phyloP scores from a whole-genome alignment of 2,797 vertebrate genomes.

The Lycodopsis pacificus region DNA sequence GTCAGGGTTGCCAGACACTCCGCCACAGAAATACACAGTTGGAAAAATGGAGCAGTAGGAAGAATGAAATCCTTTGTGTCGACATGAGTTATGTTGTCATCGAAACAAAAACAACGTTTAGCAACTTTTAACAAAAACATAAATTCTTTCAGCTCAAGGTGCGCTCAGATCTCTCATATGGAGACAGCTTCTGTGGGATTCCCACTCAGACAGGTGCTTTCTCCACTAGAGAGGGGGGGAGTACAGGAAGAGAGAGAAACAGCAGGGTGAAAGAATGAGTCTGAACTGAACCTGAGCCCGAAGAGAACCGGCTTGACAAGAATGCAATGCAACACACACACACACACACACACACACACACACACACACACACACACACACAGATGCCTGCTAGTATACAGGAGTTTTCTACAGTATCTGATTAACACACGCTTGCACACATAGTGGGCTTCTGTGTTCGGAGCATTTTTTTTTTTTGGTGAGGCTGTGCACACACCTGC shows the following conservation, averaged over 20 bases:
- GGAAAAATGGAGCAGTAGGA: background rate
- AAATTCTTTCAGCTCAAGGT: background rate
- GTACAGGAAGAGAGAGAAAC: background rate
- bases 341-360: conserved; percentile 21
- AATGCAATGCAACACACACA: conserved; percentile 53
- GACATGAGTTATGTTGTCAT: background rate
- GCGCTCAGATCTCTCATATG: background rate
- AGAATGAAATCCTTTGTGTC: background rate
- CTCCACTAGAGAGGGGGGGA: background rate
- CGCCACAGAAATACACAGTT: conserved; percentile 19
- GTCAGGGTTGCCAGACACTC: conserved; percentile 35
- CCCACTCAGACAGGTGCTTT: conserved; percentile 55
- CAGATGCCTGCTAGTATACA: conserved; percentile 24
- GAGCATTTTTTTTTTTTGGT: too few species aligned
- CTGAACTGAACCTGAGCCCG: conserved; percentile 53
- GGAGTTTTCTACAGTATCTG: conserved; percentile 40
- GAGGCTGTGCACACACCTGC: conserved; percentile 42
- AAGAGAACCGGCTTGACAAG: conserved; percentile 78
- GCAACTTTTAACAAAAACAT: background rate
- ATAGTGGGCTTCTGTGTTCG: conserved; percentile 34
- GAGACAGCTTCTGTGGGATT: background rate
- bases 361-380: too few species aligned
- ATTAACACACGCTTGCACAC: conserved; percentile 20
- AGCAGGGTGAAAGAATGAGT: conserved; percentile 8
- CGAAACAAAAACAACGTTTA: background rate